These are phyloP conservation scores for Ammodramus savannarum DNA, from an alignment of 2,113 vertebrate species.

Conservation along the genomic window DNA sequence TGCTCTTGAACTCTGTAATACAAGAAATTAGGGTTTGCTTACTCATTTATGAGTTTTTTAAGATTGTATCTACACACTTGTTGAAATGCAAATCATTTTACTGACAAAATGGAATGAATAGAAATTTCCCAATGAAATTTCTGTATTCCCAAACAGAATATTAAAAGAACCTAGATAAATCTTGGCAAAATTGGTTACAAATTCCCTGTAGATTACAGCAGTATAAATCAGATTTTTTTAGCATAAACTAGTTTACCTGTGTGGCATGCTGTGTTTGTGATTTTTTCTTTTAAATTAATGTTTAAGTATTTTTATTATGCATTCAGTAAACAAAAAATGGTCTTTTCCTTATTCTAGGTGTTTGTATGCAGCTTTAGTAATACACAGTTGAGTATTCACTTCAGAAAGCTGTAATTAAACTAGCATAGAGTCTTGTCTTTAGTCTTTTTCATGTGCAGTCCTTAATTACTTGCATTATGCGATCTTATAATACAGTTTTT, in stretches of 20 bases:
- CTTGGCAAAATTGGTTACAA: conserved; percentile 1
- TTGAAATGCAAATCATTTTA: neutral
- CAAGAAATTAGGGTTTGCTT: conserved; percentile 5
- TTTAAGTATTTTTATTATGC: neutral
- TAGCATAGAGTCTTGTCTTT: neutral
- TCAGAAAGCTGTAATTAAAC: neutral
- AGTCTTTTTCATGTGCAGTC: neutral
- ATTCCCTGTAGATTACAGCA: neutral
- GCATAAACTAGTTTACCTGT: neutral
- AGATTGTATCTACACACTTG: neutral
- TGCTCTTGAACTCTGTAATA: neutral
- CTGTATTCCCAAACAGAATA: neutral
- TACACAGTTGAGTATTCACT: neutral
- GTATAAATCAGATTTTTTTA: neutral
- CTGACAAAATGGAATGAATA: neutral
- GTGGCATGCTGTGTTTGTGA: neutral
- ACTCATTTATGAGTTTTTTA: neutral
- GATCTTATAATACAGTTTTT: neutral
- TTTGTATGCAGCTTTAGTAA: neutral
- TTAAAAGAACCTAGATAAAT: neutral
- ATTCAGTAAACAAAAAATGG: neutral
- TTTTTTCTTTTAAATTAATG: neutral
- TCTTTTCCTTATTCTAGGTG: neutral
- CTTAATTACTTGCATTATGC: neutral
- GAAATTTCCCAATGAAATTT: neutral